Conservation (phyloP, 2,888 invertebrate species). For the Philaethria dido region DNA sequence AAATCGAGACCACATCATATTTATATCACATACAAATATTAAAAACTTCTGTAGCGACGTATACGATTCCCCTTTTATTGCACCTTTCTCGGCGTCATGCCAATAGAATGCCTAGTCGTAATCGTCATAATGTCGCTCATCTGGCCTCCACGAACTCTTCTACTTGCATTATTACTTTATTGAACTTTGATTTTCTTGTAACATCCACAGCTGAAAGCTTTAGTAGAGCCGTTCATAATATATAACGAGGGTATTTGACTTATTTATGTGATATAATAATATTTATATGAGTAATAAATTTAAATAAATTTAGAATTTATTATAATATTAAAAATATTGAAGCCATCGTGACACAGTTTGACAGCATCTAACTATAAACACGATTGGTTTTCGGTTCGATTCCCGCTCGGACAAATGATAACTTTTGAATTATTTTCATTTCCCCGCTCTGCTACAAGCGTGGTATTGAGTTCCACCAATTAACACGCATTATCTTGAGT, state of each 20-base stretch:
- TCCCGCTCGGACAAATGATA: too few species aligned
- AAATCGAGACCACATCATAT: too few species aligned
- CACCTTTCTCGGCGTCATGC: constrained; percentile 44
- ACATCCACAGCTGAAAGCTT: constrained; percentile 8
- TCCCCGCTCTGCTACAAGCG: too few species aligned
- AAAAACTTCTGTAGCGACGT: constrained; percentile 23
- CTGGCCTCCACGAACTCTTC: constrained; percentile 38
- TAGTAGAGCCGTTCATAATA: not conserved
- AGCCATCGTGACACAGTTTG: too few species aligned
- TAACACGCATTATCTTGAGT: too few species aligned
- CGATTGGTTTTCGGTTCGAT: too few species aligned
- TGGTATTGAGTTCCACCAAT: too few species aligned
- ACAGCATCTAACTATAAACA: too few species aligned
- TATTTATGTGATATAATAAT: not conserved
- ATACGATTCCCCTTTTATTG: constrained; percentile 37
- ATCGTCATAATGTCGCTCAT: constrained; percentile 44
- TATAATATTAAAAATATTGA: too few species aligned
- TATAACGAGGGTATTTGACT: constrained; percentile 1
- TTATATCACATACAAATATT: not conserved
- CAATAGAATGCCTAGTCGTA: constrained; percentile 41
- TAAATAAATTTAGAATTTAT: not conserved
- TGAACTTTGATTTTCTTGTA: constrained; percentile 34
- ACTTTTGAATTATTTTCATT: too few species aligned
- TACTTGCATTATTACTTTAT: constrained; percentile 32
- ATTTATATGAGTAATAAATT: not conserved